These are phyloP conservation scores for Chaenodraco wilsoni DNA, from an alignment of 2,797 vertebrate genomes.

Conservation along the genomic window DNA sequence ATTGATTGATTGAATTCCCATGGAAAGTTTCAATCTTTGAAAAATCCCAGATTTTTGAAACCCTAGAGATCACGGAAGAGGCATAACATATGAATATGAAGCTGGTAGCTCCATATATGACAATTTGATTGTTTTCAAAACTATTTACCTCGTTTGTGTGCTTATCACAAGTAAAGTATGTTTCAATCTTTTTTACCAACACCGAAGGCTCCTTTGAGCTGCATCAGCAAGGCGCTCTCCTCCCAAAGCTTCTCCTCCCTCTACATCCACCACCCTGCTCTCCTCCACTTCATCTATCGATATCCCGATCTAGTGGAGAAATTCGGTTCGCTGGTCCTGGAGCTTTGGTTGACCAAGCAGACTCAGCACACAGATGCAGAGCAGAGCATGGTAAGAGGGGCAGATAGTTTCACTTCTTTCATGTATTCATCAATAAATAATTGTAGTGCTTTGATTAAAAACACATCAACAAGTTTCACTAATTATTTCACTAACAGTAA, in stretches of 20 bases:
- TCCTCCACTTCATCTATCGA: constrained; percentile 88
- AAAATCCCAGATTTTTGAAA: no score
- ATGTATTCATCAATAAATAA: constrained; percentile 2
- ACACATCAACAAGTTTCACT: background rate
- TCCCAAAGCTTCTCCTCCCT: constrained; percentile 82
- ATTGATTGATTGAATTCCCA: no score
- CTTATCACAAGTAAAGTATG: no score
- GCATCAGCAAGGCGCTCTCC: constrained; percentile 83
- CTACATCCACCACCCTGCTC: constrained; percentile 87
- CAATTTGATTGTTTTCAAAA: no score
- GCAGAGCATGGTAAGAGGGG: constrained; percentile 20
- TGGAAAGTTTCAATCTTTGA: no score
- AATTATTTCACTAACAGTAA: background rate
- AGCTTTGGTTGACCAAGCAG: constrained; percentile 86
- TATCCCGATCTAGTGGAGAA: constrained; percentile 87
- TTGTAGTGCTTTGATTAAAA: constrained; percentile 11
- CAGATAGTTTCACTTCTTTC: background rate
- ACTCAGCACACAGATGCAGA: constrained; percentile 22
- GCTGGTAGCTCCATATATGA: no score
- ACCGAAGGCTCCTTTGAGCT: constrained; percentile 81
- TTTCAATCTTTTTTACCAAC: constrained; percentile 21
- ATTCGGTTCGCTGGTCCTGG: constrained; percentile 84
- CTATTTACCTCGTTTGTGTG: no score
- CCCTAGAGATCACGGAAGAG: no score
- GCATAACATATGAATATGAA: no score